A percentile compares a stretch with the other conserved stretches of the same genome.
These are phyloP conservation scores for Lamprotornis superbus DNA, from an alignment of 2,113 vertebrate species.

Conservation along the genomic window DNA sequence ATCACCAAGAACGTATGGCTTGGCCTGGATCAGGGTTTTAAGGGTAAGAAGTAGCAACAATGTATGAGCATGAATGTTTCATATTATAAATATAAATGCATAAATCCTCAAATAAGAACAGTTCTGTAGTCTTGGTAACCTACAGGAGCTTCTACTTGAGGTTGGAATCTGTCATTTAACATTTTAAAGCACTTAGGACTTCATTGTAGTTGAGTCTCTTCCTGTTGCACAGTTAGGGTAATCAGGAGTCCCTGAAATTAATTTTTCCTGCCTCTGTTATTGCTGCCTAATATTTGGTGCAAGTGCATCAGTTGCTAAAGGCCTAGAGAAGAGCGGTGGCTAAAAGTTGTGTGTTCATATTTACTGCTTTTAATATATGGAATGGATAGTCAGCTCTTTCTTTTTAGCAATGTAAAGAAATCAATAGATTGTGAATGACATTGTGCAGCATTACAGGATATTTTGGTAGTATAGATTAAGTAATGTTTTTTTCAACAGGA, in stretches of 20 bases:
- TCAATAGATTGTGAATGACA: neutral
- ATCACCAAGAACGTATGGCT: constrained; percentile 90
- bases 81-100: neutral
- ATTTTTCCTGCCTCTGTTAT: neutral
- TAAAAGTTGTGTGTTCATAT: neutral
- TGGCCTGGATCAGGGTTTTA: constrained; percentile 63
- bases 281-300: neutral
- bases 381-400: neutral
- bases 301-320: neutral
- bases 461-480: neutral
- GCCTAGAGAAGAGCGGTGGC: neutral
- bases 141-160: neutral
- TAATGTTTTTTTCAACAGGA: constrained; percentile 48
- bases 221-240: neutral
- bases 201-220: neutral
- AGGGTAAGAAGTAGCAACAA: constrained; percentile 70
- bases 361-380: neutral
- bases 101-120: neutral
- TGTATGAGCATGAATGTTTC: neutral
- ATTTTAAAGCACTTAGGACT: neutral
- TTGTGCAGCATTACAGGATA: neutral
- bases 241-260: neutral
- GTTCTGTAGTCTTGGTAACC: neutral
- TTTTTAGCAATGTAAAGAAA: neutral
- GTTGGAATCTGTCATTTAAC: neutral